Base-by-base conservation (phyloP, 1,140 invertebrate genomes). In the Bombus impatiens region DNA sequence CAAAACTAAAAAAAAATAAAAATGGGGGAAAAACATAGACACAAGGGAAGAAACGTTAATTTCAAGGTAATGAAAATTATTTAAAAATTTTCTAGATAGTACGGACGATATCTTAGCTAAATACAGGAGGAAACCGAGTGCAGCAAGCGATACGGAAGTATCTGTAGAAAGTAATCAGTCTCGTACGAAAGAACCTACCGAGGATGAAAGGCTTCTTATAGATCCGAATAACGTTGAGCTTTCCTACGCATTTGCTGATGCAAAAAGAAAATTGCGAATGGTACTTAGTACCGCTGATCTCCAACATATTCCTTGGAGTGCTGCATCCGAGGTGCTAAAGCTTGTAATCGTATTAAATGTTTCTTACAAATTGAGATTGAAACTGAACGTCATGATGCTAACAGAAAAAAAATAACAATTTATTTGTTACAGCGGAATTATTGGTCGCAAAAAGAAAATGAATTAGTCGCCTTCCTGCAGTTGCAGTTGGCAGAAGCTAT, bases 51-150 rank as follows among this genome's bases (percentile, higher is more conserved):
- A n/a, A 22, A 28, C 3, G 9, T 59, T 28, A 59, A 59, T 59
- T 12, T 59, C 28, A 59, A 3, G 37, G 32, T 4, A n/a, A 57
- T 18, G 15, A 68, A 6, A 67, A 57, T 28, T 6, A 32, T 71
- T 71, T 82, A 37, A 84, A 40, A n/a, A 62, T 28, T 72, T 95
- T 94, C 74, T 88, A 96, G 98, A 98, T 94, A 97, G 96, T 65
- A 97, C 97, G 25, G 98, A 99, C 93, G 98, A 99, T 92, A 99
- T 99, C 92, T 96, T 99, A 88, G 98, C 98, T 42, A 99, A 99
- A 93, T 99, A 99, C 94, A 96, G 98, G 28, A 97, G 97, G 74
- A 98, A 98, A 95, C 96, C 96, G 1, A 97, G 96, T 88, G 95
- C 95, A 42, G 94, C 96, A 37, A 96, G 95, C 82, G 96, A 96